Evolutionary conservation across 2,797 vertebrate genomes (phyloP).

Genomic region (Xiphophorus birchmanni): DNA sequence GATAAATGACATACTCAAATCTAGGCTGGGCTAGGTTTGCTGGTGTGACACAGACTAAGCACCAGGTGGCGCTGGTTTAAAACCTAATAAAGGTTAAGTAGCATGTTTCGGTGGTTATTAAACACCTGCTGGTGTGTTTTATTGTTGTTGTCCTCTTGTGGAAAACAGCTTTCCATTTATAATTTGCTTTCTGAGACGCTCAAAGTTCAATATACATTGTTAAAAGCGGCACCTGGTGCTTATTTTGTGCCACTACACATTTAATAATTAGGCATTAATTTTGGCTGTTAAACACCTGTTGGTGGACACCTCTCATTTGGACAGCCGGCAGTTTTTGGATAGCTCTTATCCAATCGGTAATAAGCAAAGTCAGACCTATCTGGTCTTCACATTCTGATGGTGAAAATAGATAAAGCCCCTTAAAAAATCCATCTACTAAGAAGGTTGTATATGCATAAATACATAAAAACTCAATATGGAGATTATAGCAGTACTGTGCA

Average conservation of each 20-base stretch:
- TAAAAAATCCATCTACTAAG: background rate
- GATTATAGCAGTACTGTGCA: background rate
- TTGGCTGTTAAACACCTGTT: background rate
- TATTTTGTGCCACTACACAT: background rate
- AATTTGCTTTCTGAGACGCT: background rate
- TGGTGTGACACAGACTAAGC: background rate
- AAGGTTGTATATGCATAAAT: background rate
- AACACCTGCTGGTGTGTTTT: background rate
- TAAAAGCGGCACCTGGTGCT: background rate
- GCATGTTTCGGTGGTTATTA: background rate
- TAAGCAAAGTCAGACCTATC: background rate
- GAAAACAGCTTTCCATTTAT: background rate
- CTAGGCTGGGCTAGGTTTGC: background rate
- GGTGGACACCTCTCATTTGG: background rate
- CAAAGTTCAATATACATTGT: background rate
- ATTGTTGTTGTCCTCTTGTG: background rate
- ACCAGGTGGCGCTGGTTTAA: background rate
- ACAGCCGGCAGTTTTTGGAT: background rate
- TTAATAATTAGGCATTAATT: background rate
- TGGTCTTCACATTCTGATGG: background rate
- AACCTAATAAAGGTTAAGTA: background rate
- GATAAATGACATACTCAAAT: background rate
- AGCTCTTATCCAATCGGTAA: background rate
- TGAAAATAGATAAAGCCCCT: background rate
- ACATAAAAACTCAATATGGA: background rate